These are phyloP conservation scores for Leptodactylus fuscus DNA, from an alignment of 2,113 vertebrate species.

Conservation along the genomic window DNA sequence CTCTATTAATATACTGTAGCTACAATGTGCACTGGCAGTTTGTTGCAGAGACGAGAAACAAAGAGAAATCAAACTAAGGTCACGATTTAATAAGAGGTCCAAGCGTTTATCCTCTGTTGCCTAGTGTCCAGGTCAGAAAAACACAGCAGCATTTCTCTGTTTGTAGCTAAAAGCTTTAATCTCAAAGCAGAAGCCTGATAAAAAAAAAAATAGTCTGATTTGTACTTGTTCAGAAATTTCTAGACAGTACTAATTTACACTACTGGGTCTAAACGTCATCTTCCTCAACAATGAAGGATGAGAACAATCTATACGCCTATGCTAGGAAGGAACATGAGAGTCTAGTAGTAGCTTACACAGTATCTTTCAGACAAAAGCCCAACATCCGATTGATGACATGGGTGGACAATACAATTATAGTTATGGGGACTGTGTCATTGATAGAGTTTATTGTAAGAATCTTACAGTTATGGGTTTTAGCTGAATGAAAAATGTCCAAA, in stretches of 20 bases:
- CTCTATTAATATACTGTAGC: background rate
- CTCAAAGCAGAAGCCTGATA: background rate
- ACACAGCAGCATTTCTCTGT: background rate
- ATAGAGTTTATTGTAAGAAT: too few species aligned
- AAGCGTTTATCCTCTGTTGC: background rate
- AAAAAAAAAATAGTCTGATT: background rate
- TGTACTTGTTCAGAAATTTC: background rate
- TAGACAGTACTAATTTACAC: background rate
- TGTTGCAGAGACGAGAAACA: background rate
- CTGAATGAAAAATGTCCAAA: too few species aligned
- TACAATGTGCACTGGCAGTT: background rate
- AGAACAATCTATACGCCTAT: background rate
- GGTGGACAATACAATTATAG: too few species aligned
- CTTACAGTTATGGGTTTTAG: too few species aligned
- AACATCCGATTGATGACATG: too few species aligned
- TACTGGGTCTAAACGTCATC: background rate
- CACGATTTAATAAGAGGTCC: background rate
- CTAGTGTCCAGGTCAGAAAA: background rate
- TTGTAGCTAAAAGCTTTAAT: background rate
- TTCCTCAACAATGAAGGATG: background rate
- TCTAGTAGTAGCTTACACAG: background rate
- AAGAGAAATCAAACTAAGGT: background rate
- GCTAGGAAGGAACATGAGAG: background rate
- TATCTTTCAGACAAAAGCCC: background rate
- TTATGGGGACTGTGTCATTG: too few species aligned